These are phyloP conservation scores for Cephus pulcher DNA, from an alignment of 2,888 invertebrate genomes.

Conservation along the genomic window DNA sequence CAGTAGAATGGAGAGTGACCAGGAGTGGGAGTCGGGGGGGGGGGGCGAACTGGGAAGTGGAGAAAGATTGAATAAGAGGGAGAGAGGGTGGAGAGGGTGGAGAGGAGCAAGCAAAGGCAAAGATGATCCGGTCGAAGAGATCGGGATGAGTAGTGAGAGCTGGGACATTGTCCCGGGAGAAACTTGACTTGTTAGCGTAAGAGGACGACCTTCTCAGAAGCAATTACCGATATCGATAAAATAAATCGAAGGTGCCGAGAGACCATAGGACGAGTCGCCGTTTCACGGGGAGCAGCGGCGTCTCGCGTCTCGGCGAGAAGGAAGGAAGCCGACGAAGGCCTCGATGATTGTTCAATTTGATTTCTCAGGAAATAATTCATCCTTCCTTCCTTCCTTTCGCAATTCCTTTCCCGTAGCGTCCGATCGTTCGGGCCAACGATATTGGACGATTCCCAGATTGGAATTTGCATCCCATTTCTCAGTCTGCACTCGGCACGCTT, in stretches of 20 bases:
- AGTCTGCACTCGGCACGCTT: background rate
- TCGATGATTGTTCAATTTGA: too few species aligned
- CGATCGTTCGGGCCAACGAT: too few species aligned
- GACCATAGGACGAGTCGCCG: background rate
- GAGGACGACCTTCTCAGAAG: conserved; percentile 31
- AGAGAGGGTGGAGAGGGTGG: background rate
- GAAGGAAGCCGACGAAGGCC: too few species aligned
- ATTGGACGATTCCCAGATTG: too few species aligned
- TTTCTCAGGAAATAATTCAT: too few species aligned
- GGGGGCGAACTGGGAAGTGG: background rate
- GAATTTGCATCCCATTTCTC: background rate
- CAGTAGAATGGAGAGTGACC: too few species aligned
- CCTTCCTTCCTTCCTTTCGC: too few species aligned
- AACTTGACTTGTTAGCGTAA: conserved; percentile 29
- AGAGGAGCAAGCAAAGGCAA: background rate
- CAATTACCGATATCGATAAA: conserved; percentile 36
- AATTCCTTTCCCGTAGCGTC: too few species aligned
- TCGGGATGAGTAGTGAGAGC: conserved; percentile 15
- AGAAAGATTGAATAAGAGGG: background rate
- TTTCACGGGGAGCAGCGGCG: too few species aligned
- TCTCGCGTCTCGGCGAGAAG: too few species aligned
- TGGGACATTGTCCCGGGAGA: conserved; percentile 28
- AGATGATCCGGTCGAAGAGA: conserved; percentile 12
- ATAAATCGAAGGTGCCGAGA: conserved; percentile 33
- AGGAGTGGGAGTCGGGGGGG: background rate